A percentile compares a stretch with the other conserved stretches of the same genome.
Conservation (phyloP, 2,888 invertebrate species). For the Phaonia tiefii region DNA sequence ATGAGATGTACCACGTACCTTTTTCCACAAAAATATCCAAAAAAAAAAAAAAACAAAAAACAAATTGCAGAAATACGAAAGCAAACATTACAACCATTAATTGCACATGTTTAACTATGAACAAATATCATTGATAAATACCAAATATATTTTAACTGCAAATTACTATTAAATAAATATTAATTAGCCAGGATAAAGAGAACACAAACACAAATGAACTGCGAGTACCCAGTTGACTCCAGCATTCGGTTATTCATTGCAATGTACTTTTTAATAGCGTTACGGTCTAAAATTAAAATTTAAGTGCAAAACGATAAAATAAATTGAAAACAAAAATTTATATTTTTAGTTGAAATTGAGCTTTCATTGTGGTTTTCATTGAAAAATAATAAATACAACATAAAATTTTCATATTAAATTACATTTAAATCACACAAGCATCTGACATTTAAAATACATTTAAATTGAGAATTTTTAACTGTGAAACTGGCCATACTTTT, state of each 20-base stretch:
- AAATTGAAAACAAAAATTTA: not conserved
- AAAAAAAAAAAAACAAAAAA: slow-evolving; percentile 7
- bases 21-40: slow-evolving; percentile 32
- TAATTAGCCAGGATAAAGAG: not conserved
- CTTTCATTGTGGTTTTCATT: not conserved
- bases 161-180: slow-evolving; percentile 30
- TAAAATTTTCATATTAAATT: slow-evolving; percentile 1
- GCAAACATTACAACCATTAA: not conserved
- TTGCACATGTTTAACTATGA: slow-evolving; percentile 19
- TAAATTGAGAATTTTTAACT: too few species aligned
- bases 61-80: slow-evolving; percentile 4
- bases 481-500: too few species aligned
- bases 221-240: not conserved
- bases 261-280: slow-evolving; percentile 53
- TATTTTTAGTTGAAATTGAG: not conserved
- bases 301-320: slow-evolving; percentile 12
- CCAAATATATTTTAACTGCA: slow-evolving; percentile 20
- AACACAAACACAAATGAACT: slow-evolving; percentile 7
- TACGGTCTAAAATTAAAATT: slow-evolving; percentile 59
- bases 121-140: too few species aligned
- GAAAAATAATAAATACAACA: too few species aligned
- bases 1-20: slow-evolving; percentile 63
- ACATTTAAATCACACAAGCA: not conserved
- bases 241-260: slow-evolving; percentile 1
- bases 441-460: too few species aligned